Percentiles rank a stretch among this genome's conserved stretches.
Evolutionary conservation across 2,113 vertebrate species (phyloP).

Genomic region (Naja naja): DNA sequence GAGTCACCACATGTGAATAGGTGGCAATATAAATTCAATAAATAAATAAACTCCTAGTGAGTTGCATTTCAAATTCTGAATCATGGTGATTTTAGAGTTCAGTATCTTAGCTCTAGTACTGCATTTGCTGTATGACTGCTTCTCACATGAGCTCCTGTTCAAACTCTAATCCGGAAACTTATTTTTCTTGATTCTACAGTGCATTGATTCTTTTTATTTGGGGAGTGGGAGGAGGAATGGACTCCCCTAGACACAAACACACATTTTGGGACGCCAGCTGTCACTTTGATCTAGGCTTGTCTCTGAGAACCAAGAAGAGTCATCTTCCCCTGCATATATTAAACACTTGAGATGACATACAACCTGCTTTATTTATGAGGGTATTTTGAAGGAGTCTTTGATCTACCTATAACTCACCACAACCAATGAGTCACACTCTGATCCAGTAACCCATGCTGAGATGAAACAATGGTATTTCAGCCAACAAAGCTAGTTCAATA

Average conservation of each 20-base stretch:
- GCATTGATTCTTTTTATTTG: background rate
- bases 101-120: too few species aligned
- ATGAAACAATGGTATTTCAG: background rate
- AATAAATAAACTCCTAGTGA: too few species aligned
- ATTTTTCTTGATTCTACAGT: background rate
- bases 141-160: background rate
- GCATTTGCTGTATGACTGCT: background rate
- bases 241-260: background rate
- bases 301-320: background rate
- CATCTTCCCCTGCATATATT: background rate
- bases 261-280: background rate
- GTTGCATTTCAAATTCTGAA: too few species aligned
- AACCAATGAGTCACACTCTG: background rate
- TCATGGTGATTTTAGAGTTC: too few species aligned
- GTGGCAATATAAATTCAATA: too few species aligned
- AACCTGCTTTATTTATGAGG: background rate
- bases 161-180: background rate
- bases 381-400: background rate
- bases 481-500: background rate
- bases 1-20: too few species aligned
- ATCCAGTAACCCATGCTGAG: background rate
- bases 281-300: background rate
- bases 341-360: background rate
- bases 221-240: background rate
- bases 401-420: background rate